Evolutionary conservation across 2,888 invertebrate genomes (phyloP).

Genomic region (Drosophila flavopinicola): DNA sequence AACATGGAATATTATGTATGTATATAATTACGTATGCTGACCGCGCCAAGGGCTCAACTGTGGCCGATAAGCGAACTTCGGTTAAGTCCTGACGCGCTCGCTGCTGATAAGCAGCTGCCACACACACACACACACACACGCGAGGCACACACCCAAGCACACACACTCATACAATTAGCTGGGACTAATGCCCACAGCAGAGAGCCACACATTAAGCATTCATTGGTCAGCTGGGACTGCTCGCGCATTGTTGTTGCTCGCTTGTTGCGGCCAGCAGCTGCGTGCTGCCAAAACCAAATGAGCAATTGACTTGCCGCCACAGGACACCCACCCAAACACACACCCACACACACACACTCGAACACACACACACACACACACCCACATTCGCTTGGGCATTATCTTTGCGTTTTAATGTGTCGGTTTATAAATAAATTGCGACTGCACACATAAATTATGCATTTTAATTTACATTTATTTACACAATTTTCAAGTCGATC

Average conservation of each 20-base stretch:
- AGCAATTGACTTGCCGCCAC: conserved; percentile 74
- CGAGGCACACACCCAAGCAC: conserved; percentile 22
- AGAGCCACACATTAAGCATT: conserved; percentile 70
- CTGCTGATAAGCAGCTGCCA: conserved; percentile 66
- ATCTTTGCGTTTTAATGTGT: conserved; percentile 79
- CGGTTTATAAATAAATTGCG: conserved; percentile 81
- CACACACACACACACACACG: conserved; percentile 37
- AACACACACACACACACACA: background rate
- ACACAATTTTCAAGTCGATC: conserved; percentile 68
- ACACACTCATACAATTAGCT: conserved; percentile 58
- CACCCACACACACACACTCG: background rate
- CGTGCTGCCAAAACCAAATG: conserved; percentile 77
- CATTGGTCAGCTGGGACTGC: conserved; percentile 74
- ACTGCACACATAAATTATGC: conserved; percentile 75
- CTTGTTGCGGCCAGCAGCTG: conserved; percentile 61
- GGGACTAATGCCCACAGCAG: conserved; percentile 55
- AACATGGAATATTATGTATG: conserved; percentile 50
- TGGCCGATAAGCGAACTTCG: conserved; percentile 69
- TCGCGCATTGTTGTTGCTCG: conserved; percentile 51
- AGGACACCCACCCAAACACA: conserved; percentile 24
- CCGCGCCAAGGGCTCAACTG: conserved; percentile 75
- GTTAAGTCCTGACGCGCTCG: conserved; percentile 69
- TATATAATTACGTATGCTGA: conserved; percentile 71
- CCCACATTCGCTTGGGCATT: conserved; percentile 48
- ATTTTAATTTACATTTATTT: conserved; percentile 81